phyloP scores from a whole-genome alignment of 2,797 vertebrate species.

The Pangasius krempfi region DNA sequence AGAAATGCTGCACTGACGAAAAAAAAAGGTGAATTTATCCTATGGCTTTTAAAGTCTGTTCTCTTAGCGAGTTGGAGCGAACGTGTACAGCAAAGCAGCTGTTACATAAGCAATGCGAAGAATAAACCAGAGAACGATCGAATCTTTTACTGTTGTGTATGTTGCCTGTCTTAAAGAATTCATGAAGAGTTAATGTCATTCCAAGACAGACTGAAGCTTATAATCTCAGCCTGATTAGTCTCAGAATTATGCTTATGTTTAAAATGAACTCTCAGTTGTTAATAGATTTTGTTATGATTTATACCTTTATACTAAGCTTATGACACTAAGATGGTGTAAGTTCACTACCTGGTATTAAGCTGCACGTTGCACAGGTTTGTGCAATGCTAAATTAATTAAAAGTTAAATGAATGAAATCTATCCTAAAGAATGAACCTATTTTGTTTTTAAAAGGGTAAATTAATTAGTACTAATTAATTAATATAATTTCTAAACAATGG shows the following conservation, averaged over 20 bases:
- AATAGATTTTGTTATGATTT: background rate
- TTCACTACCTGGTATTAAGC: background rate
- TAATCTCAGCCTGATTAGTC: background rate
- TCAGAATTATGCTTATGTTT: background rate
- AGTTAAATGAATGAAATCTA: background rate
- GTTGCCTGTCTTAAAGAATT: background rate
- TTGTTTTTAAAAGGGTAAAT: background rate
- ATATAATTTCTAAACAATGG: background rate
- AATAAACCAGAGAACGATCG: background rate
- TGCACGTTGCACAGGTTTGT: background rate
- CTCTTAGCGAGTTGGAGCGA: background rate
- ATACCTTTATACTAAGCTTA: no score
- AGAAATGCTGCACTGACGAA: background rate
- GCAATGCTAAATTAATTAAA: background rate
- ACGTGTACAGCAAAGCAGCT: background rate
- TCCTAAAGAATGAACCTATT: background rate
- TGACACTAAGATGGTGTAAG: background rate
- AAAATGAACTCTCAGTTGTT: background rate
- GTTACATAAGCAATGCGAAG: slow-evolving; percentile 21
- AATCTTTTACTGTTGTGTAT: background rate
- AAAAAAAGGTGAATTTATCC: background rate
- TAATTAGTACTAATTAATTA: background rate
- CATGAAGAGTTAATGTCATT: background rate
- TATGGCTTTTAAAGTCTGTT: slow-evolving; percentile 3
- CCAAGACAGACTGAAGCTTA: background rate